These are phyloP conservation scores for Danio aesculapii DNA, from an alignment of 2,797 vertebrate species.

Conservation along the genomic window DNA sequence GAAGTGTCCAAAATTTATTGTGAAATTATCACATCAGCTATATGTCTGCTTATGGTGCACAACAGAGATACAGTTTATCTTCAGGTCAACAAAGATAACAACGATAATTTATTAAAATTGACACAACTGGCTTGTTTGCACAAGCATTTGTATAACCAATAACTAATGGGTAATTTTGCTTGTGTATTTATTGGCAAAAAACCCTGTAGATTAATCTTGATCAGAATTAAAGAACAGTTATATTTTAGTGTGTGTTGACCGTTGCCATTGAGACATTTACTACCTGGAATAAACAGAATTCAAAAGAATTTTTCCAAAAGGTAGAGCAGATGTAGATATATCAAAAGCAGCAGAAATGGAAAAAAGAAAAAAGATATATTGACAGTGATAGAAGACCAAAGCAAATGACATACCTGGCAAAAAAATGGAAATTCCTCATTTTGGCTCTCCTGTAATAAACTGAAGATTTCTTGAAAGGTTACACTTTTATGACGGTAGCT, in stretches of 20 bases:
- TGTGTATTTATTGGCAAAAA: not conserved
- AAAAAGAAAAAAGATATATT: not conserved
- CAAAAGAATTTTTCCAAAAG: not conserved
- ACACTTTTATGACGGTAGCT: not conserved
- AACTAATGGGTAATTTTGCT: too few species aligned
- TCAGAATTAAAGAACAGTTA: not conserved
- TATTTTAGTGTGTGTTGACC: not conserved
- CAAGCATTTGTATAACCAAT: not conserved
- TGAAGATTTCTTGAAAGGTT: not conserved
- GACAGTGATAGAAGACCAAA: not conserved
- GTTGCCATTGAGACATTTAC: not conserved
- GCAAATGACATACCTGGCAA: conserved; percentile 12
- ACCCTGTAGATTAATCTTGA: not conserved
- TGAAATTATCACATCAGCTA: not conserved
- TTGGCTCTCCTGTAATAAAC: not conserved
- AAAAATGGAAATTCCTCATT: not conserved
- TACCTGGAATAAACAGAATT: not conserved
- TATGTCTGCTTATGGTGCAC: not conserved
- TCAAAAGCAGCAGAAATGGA: not conserved
- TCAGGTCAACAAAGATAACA: not conserved
- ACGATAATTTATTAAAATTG: not conserved
- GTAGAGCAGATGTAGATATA: conserved; percentile 3
- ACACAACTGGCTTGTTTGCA: not conserved
- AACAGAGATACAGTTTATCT: not conserved
- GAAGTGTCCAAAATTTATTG: not conserved